Conservation (phyloP, 2,888 invertebrate species). For the Sturmia bella region DNA sequence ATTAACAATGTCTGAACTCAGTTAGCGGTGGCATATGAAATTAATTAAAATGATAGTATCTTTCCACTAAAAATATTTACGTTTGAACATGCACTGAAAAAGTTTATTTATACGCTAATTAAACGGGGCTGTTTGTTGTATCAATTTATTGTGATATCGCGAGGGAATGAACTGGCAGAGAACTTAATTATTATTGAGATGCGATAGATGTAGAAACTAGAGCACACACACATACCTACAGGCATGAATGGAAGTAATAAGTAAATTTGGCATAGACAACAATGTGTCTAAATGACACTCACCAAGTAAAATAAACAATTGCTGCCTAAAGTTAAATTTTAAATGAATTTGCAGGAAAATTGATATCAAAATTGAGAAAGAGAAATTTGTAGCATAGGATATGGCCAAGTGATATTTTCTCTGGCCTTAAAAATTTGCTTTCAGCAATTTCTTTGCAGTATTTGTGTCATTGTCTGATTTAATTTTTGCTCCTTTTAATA, state of each 20-base stretch:
- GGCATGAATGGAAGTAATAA: slow-evolving; percentile 1
- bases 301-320: slow-evolving; percentile 7
- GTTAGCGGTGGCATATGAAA: slow-evolving; percentile 39
- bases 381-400: background rate
- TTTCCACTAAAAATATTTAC: slow-evolving; percentile 17
- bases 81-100: slow-evolving; percentile 22
- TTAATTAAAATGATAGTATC: slow-evolving; percentile 25
- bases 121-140: slow-evolving; percentile 7
- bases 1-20: slow-evolving; percentile 33
- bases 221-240: background rate
- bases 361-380: background rate
- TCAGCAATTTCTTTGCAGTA: background rate
- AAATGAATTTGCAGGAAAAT: background rate
- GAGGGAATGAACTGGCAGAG: slow-evolving; percentile 18
- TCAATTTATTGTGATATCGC: slow-evolving; percentile 26
- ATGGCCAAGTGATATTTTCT: background rate
- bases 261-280: background rate
- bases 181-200: slow-evolving; percentile 26
- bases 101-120: slow-evolving; percentile 50
- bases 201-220: background rate
- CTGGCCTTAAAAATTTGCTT: background rate
- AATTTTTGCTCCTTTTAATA: slow-evolving; percentile 14
- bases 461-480: slow-evolving; percentile 38
- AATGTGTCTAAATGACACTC: background rate
- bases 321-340: background rate